These are phyloP conservation scores for Notothenia rossii DNA, from an alignment of 2,113 vertebrate genomes.

Conservation along the genomic window DNA sequence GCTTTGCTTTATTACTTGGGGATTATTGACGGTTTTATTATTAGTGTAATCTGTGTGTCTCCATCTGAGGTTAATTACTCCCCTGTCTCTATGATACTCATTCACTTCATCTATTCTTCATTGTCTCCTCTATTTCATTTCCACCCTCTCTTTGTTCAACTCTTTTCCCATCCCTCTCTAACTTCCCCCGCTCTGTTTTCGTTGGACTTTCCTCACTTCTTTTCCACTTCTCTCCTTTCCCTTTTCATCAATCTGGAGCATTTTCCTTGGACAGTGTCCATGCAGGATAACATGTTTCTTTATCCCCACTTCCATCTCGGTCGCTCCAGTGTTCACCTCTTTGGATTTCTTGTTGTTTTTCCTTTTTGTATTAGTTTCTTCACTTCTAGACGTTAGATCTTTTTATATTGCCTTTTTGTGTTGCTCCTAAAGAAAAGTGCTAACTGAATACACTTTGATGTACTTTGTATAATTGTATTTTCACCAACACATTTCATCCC, in stretches of 20 bases:
- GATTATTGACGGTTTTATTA: neutral
- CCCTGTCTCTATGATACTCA: neutral
- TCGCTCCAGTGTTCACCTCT: neutral
- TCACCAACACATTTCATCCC: too few relatives aligned
- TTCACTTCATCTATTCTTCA: neutral
- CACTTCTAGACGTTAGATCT: constrained; percentile 4
- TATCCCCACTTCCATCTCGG: neutral
- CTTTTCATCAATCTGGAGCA: constrained; percentile 50
- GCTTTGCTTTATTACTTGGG: neutral
- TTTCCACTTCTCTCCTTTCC: constrained; percentile 28
- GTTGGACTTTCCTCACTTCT: constrained; percentile 41
- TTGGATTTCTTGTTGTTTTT: constrained; percentile 22
- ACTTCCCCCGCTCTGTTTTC: constrained; percentile 55
- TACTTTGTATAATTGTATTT: too few relatives aligned
- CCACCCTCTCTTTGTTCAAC: neutral
- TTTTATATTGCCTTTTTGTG: neutral
- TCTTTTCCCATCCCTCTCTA: constrained; percentile 39
- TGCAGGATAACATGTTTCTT: constrained; percentile 36
- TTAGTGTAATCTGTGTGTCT: neutral
- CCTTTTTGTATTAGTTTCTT: constrained; percentile 17
- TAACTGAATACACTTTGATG: neutral
- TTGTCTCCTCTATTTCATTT: neutral
- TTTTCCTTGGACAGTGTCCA: constrained; percentile 64
- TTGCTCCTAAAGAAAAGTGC: neutral
- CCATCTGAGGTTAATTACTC: constrained; percentile 19